Conservation (phyloP, 2,113 vertebrate genomes). For the Phylloscopus whistleri region DNA sequence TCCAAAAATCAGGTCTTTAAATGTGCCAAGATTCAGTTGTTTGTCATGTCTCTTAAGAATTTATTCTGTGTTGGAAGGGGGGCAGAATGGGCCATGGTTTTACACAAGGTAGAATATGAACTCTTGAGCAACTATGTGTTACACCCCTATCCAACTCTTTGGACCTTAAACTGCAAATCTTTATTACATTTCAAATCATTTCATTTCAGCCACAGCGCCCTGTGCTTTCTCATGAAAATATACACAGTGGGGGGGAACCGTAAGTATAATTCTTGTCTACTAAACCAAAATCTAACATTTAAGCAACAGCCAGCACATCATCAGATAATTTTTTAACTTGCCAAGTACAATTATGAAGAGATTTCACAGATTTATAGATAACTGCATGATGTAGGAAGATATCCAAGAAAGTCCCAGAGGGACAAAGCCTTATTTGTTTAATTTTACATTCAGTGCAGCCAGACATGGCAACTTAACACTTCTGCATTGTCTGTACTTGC, state of each 20-base stretch:
- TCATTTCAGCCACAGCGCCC: slow-evolving; percentile 84
- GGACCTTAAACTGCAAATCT: slow-evolving; percentile 31
- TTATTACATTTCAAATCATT: slow-evolving; percentile 75
- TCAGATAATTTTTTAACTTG: neutral
- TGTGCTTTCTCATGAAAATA: slow-evolving; percentile 87
- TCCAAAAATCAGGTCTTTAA: slow-evolving; percentile 45
- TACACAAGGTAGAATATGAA: slow-evolving; percentile 46
- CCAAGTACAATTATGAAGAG: neutral
- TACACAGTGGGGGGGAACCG: slow-evolving; percentile 91
- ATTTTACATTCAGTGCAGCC: neutral
- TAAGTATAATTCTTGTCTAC: slow-evolving; percentile 83
- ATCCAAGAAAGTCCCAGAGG: neutral
- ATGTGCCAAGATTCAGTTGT: neutral
- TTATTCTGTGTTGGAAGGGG: neutral
- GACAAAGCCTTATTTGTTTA: neutral
- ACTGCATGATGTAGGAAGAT: neutral
- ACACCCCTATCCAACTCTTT: slow-evolving; percentile 45
- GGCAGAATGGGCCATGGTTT: neutral
- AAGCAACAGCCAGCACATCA: neutral
- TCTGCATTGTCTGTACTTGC: neutral
- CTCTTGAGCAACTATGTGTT: slow-evolving; percentile 28
- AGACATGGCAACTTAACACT: neutral
- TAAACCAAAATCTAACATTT: slow-evolving; percentile 35
- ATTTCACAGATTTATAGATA: neutral
- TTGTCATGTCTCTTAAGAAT: slow-evolving; percentile 14